Evolutionary conservation across 1,140 invertebrate genomes (phyloP), one percentile per base, ranked within the genome.

Genomic region (Musca vetustissima): DNA sequence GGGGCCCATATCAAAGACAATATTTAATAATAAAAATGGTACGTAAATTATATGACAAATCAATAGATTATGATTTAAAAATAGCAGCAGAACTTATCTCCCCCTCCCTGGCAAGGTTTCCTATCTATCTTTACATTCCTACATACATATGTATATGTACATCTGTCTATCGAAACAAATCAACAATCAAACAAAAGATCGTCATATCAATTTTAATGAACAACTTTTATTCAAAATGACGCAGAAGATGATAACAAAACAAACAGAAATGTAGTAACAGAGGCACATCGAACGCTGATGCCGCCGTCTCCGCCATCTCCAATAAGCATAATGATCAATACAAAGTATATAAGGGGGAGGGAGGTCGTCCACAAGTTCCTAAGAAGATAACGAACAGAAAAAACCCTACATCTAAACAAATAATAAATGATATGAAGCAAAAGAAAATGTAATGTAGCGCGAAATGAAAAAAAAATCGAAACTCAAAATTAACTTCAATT

Each of bases 141-240:
- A 21, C 8, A 55, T 13, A 55, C 4, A 55, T 7, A 55, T 55
- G 8, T 53, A 22, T 22, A n/a, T n/a, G n/a, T n/a, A n/a, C n/a
- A n/a, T n/a, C n/a, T n/a, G n/a, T n/a, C n/a, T 4, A 4, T 11
- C 19, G 22, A 15, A 57, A 25, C 14, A n/a, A 57, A 24, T 14
- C 1, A 28, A 57, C 28, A 57, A 28, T n/a, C 25, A 64, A 64
- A 64, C 32, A 64, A 64, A 28, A n/a, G n/a, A n/a, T 8, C 28
- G 36, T 61, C 25, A 36, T 36, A 61, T 43, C 57, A 64, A 64
- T 43, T 64, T 32, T 43, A 22, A 48, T 47, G 17, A 64, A 64
- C 32, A 64, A 64, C 7, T 64, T 64, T 48, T 21, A 64, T 48
- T 47, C 61, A 64, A 48, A 21, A 64, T 24, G 61, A 64, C 25